Percentiles rank a stretch among this genome's conserved stretches.
phyloP scores from a whole-genome alignment of 2,888 invertebrate genomes.

The Petrophora chlorosata region DNA sequence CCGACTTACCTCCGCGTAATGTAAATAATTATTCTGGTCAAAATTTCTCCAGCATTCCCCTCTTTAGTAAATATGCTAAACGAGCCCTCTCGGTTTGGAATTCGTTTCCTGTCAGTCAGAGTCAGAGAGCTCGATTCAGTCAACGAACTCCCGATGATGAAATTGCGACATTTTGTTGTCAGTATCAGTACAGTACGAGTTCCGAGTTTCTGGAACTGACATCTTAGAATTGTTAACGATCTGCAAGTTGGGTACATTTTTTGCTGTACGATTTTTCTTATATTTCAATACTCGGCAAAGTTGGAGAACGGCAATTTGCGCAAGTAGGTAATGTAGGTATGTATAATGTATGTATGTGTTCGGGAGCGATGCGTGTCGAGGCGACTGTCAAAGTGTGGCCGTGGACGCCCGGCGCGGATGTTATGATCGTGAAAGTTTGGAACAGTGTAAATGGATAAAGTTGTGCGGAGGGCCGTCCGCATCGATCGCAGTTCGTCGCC shows the following conservation, averaged over 20 bases:
- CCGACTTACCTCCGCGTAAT: constrained; percentile 49
- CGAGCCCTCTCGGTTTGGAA: constrained; percentile 25
- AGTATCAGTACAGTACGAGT: too few relatives aligned
- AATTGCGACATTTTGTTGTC: constrained; percentile 32
- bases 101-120: constrained; percentile 32
- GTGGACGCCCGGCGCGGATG: constrained; percentile 46
- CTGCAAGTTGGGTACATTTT: constrained; percentile 13
- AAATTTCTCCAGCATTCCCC: constrained; percentile 50
- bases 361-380: constrained; percentile 36
- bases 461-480: constrained; percentile 73
- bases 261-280: constrained; percentile 3
- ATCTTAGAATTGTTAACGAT: constrained; percentile 16
- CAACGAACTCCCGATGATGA: constrained; percentile 33
- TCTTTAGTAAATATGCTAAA: constrained; percentile 50
- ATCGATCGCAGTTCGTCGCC: constrained; percentile 83
- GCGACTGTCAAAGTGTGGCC: constrained; percentile 33
- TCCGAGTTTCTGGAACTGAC: constrained; percentile 26
- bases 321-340: too few relatives aligned
- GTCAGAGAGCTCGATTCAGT: constrained; percentile 33
- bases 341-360: constrained; percentile 18
- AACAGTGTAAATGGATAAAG: constrained; percentile 79
- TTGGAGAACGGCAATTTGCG: constrained; percentile 15
- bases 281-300: constrained; percentile 9
- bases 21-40: constrained; percentile 60
- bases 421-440: constrained; percentile 77